phyloP scores from a whole-genome alignment of 2,797 vertebrate genomes.

The Macropodus opercularis region DNA sequence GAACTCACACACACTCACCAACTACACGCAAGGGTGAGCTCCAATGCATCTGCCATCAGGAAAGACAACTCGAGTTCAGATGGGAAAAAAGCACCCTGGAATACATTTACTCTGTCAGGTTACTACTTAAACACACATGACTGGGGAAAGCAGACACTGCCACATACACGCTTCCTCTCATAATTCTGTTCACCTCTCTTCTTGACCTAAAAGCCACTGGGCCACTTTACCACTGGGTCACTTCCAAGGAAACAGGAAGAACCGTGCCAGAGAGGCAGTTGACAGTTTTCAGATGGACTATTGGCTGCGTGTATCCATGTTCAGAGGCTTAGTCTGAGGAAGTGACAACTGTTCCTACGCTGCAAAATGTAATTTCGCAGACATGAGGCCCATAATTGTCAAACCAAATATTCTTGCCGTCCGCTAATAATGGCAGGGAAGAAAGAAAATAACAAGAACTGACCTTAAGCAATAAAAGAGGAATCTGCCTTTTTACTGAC shows the following conservation, averaged over 20 bases:
- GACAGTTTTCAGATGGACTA: conserved; percentile 76
- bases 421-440: conserved; percentile 41
- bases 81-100: conserved; percentile 59
- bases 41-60: conserved; percentile 78
- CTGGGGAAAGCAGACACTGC: conserved; percentile 81
- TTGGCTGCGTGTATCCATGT: conserved; percentile 66
- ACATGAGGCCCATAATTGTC: conserved; percentile 67
- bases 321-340: conserved; percentile 60
- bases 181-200: conserved; percentile 81
- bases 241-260: conserved; percentile 78
- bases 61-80: conserved; percentile 76
- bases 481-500: conserved; percentile 33
- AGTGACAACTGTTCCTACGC: conserved; percentile 61
- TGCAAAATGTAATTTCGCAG: conserved; percentile 58
- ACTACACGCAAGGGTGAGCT: conserved; percentile 74
- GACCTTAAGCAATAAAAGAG: conserved; percentile 42
- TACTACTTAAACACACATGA: conserved; percentile 78
- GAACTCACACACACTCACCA: conserved; percentile 78
- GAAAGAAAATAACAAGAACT: neutral
- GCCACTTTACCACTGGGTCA: conserved; percentile 70
- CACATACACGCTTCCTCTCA: conserved; percentile 81
- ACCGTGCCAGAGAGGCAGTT: conserved; percentile 53
- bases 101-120: conserved; percentile 79
- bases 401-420: conserved; percentile 56
- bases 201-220: conserved; percentile 77